Conservation (phyloP, 2,797 vertebrate genomes). For the Diceros bicornis region DNA sequence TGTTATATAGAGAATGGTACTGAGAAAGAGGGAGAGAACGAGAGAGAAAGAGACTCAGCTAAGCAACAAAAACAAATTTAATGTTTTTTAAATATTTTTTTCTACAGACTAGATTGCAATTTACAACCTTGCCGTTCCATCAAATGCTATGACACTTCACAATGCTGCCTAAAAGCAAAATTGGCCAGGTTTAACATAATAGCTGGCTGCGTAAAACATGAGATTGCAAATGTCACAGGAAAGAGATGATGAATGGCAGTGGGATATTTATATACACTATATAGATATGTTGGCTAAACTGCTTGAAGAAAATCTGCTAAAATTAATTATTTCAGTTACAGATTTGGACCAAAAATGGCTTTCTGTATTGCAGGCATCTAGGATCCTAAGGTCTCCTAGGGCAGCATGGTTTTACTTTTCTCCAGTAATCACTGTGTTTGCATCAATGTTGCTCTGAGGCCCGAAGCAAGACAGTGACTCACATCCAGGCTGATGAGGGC, state of each 20-base stretch:
- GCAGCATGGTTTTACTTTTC: not conserved
- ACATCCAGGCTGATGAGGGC: not conserved
- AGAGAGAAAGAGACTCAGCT: not conserved
- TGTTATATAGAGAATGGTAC: not conserved
- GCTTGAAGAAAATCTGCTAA: slow-evolving; percentile 69
- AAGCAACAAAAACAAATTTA: slow-evolving; percentile 65
- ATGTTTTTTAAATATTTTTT: slow-evolving; percentile 73
- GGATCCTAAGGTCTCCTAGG: not conserved
- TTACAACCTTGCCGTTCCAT: slow-evolving; percentile 74
- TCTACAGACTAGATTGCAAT: slow-evolving; percentile 76
- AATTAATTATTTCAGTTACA: slow-evolving; percentile 66
- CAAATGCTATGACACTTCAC: slow-evolving; percentile 76
- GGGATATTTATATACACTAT: slow-evolving; percentile 78
- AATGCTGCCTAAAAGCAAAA: slow-evolving; percentile 75
- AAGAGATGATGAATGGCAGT: slow-evolving; percentile 70
- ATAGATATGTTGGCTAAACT: slow-evolving; percentile 76
- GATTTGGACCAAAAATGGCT: slow-evolving; percentile 40
- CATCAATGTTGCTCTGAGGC: not conserved
- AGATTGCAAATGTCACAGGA: slow-evolving; percentile 77
- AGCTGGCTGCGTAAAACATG: slow-evolving; percentile 74
- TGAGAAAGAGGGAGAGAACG: not conserved
- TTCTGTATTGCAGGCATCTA: slow-evolving; percentile 19
- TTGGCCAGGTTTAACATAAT: slow-evolving; percentile 81
- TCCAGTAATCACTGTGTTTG: not conserved
- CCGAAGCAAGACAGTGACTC: slow-evolving; percentile 29